phyloP scores from a whole-genome alignment of 2,113 vertebrate species.

The Malurus elegans region DNA sequence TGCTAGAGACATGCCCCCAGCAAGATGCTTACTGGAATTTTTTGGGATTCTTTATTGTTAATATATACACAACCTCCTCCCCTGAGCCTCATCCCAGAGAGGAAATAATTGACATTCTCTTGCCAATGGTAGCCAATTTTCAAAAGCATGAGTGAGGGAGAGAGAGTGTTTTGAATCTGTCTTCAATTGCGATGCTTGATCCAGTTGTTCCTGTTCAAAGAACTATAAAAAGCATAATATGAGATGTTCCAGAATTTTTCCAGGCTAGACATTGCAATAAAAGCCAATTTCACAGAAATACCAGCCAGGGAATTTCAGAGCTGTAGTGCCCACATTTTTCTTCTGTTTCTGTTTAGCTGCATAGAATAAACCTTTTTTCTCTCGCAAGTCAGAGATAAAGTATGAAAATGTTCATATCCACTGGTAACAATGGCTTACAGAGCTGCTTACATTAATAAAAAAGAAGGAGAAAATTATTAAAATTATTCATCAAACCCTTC shows the following conservation, averaged over 20 bases:
- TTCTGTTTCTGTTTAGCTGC: neutral
- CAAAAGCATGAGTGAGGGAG: neutral
- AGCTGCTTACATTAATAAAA: neutral
- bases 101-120: slow-evolving; percentile 34
- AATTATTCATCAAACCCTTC: neutral
- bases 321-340: neutral
- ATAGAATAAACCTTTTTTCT: neutral
- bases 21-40: neutral
- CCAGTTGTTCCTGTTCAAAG: neutral
- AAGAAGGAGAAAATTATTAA: neutral
- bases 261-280: neutral
- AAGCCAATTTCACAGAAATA: neutral
- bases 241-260: neutral
- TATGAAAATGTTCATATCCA: neutral
- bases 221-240: neutral
- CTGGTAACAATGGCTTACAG: neutral
- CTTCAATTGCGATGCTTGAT: neutral
- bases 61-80: neutral
- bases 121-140: neutral
- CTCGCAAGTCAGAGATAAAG: neutral
- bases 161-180: neutral
- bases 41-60: neutral
- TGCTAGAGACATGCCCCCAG: neutral
- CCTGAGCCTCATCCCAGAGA: neutral
- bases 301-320: neutral